Evolutionary conservation across 2,888 invertebrate species (phyloP).

Genomic region (Heliconius erato): DNA sequence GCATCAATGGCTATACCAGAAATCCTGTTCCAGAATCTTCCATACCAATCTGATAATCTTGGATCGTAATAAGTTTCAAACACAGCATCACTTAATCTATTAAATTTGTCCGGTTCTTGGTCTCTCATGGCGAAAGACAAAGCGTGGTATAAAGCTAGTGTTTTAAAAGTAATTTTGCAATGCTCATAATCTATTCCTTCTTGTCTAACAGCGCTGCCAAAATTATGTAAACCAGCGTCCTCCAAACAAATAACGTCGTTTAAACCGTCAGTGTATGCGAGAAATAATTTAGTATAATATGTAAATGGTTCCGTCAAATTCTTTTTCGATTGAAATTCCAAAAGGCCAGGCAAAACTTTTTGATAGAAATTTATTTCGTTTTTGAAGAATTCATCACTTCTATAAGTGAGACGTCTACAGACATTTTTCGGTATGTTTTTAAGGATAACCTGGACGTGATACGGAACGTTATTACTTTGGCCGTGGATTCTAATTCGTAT

Average conservation of each 20-base stretch:
- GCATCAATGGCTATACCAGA: conserved; percentile 87
- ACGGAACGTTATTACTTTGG: conserved; percentile 59
- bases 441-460: conserved; percentile 84
- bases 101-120: conserved; percentile 81
- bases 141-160: conserved; percentile 86
- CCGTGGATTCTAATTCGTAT: conserved; percentile 86
- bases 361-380: conserved; percentile 90
- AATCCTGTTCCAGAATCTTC: conserved; percentile 81
- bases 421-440: conserved; percentile 89
- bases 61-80: conserved; percentile 87
- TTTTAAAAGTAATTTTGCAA: conserved; percentile 79
- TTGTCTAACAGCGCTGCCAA: conserved; percentile 76
- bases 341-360: conserved; percentile 77
- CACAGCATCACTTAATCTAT: conserved; percentile 68
- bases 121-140: conserved; percentile 86
- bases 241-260: conserved; percentile 86
- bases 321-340: conserved; percentile 76
- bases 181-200: conserved; percentile 83
- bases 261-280: conserved; percentile 79
- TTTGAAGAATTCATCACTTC: conserved; percentile 88
- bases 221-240: conserved; percentile 81
- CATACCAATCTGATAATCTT: conserved; percentile 85
- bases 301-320: conserved; percentile 78
- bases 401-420: conserved; percentile 87
- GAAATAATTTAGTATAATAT: conserved; percentile 80